These are phyloP conservation scores for Eledone cirrhosa DNA, from an alignment of 2,888 invertebrate genomes.

Conservation along the genomic window DNA sequence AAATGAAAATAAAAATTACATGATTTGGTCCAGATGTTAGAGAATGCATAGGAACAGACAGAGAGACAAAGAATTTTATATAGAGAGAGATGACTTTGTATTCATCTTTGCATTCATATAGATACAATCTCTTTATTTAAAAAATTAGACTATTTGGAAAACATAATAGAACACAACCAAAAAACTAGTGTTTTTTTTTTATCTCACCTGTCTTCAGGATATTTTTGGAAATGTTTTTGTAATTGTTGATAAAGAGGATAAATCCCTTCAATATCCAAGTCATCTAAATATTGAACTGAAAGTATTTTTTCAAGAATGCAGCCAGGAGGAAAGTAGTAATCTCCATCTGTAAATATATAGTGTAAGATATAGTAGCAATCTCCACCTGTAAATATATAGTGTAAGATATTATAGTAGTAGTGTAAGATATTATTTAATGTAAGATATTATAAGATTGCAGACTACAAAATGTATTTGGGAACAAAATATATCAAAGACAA, in stretches of 20 bases:
- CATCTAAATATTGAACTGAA: constrained; percentile 72
- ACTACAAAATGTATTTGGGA: too few relatives aligned
- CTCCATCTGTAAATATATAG: too few relatives aligned
- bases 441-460: too few relatives aligned
- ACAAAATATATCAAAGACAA: too few relatives aligned
- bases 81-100: too few relatives aligned
- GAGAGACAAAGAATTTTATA: too few relatives aligned
- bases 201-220: constrained; percentile 46
- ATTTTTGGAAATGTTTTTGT: constrained; percentile 41
- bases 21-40: too few relatives aligned
- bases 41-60: too few relatives aligned
- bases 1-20: too few relatives aligned
- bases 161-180: neutral
- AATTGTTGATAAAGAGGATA: constrained; percentile 52
- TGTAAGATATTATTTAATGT: too few relatives aligned
- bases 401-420: neutral
- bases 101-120: neutral
- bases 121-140: neutral
- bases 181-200: neutral
- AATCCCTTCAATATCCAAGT: constrained; percentile 65
- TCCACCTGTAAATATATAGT: too few relatives aligned
- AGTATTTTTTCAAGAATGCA: constrained; percentile 74
- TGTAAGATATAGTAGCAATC: neutral
- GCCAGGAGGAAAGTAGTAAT: constrained; percentile 50
- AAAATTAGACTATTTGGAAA: neutral